Evolutionary conservation across 23 tunicate species (phyloP).

Genomic region (Ciona savignyi): DNA sequence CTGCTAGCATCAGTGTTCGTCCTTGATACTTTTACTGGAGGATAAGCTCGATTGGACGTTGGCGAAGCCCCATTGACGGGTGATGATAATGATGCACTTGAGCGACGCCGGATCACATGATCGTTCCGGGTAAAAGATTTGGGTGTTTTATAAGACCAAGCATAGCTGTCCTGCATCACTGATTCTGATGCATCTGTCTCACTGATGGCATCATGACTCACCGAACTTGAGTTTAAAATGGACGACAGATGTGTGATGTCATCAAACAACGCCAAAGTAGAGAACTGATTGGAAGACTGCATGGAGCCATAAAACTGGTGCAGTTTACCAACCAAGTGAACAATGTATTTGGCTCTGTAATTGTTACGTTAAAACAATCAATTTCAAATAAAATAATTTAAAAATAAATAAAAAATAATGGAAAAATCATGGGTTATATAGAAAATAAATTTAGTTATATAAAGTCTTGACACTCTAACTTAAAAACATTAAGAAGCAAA

Average conservation of each 20-base stretch:
- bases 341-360: slow-evolving; percentile 41
- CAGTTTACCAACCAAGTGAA: slow-evolving; percentile 19
- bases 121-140: slow-evolving; percentile 2
- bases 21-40: too few species aligned
- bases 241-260: slow-evolving; percentile 35
- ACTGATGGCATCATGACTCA: too few species aligned
- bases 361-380: too few species aligned
- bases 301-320: slow-evolving; percentile 18
- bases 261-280: slow-evolving; percentile 37
- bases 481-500: too few species aligned
- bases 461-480: too few species aligned
- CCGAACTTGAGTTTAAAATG: slow-evolving; percentile 1
- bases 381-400: too few species aligned
- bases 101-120: background rate
- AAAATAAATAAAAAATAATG: too few species aligned
- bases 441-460: too few species aligned
- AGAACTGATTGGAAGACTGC: background rate
- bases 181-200: too few species aligned
- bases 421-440: too few species aligned
- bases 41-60: too few species aligned
- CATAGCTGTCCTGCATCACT: background rate
- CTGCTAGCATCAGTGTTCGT: too few species aligned
- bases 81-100: background rate
- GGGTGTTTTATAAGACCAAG: slow-evolving; percentile 18
- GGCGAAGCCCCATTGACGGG: background rate